Evolutionary conservation across 2,113 vertebrate species (phyloP), one percentile per base, ranked within the genome.

Genomic region (Ia io): DNA sequence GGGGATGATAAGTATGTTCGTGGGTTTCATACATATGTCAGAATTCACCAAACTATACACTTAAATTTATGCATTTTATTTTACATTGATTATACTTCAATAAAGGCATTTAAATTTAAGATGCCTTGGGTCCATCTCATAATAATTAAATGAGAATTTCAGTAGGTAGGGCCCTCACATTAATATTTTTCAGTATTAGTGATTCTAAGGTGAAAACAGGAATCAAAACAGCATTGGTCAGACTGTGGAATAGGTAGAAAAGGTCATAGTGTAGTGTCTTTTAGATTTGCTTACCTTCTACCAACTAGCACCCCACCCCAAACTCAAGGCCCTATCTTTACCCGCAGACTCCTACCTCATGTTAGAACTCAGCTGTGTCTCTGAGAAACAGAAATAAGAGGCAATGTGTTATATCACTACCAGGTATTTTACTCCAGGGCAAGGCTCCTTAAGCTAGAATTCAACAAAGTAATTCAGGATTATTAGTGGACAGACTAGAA

Each of bases 81-180:
- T 90, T 76, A 80, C 23, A 69, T 78, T 20, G 23, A 37, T 53
- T 73, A 61, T 20, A 63, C 40, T 25, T 77, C 32, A 78, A 51
- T 89, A 70, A 92, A 78, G 42, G 7, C 42, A 6, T 82, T 82
- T 67, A 65, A 47, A 69, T 67, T 49, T 14, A 65, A 65, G 22
- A 61, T 63, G 17, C 1, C 6, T 9, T 65, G 32, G 32, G 16
- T 84, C 84, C 7, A 61, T 23, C 44, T 59, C 88, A 65, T 65
- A 32, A 65, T 73, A 63, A 84, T 78, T 82, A 59, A 74, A 17
- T 56, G n/a, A 88, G 80, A 79, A 91, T 93, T 91, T 91, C 91
- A 78, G 53, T 59, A 84, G 37, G 61, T 28, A 42, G n/a, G 42
- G 13, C 73, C 35, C 65, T 93, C 77, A 47, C 35, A 23, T 40